phyloP scores from a whole-genome alignment of 1,140 invertebrate genomes.

The Trachymyrmex septentrionalis region DNA sequence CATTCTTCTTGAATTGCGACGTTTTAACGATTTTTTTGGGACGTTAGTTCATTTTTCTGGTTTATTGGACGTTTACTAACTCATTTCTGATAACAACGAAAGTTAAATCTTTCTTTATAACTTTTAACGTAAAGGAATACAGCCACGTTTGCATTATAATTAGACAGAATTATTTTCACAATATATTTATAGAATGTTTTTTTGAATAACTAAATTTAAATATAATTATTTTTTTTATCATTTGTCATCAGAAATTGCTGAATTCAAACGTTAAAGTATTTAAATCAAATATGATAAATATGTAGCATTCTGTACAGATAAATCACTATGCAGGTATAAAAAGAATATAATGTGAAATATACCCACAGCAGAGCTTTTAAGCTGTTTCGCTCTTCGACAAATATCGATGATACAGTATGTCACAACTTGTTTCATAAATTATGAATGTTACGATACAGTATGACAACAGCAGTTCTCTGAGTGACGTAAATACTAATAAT shows the following conservation, averaged over 20 bases:
- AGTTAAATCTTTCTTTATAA: too few relatives aligned
- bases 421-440: conserved; percentile 61
- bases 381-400: conserved; percentile 41
- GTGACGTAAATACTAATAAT: conserved; percentile 62
- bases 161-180: background rate
- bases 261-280: background rate
- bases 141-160: background rate
- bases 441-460: conserved; percentile 42
- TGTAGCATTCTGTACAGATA: background rate
- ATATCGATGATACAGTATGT: conserved; percentile 57
- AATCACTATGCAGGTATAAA: conserved; percentile 15
- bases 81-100: too few relatives aligned
- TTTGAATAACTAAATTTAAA: background rate
- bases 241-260: background rate
- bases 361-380: conserved; percentile 28
- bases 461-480: conserved; percentile 53
- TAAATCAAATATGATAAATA: conserved; percentile 14
- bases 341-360: conserved; percentile 29
- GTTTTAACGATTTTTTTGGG: too few relatives aligned
- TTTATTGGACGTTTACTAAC: too few relatives aligned
- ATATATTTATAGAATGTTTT: background rate
- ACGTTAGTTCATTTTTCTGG: too few relatives aligned
- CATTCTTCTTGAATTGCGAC: too few relatives aligned
- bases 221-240: background rate
- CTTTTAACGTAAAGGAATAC: too few relatives aligned